Percentiles rank a stretch among this genome's conserved stretches.
Conservation (phyloP, 30 jellyfish, hydroid and myxozoan species). For the Pseudorhiza aurosa region DNA sequence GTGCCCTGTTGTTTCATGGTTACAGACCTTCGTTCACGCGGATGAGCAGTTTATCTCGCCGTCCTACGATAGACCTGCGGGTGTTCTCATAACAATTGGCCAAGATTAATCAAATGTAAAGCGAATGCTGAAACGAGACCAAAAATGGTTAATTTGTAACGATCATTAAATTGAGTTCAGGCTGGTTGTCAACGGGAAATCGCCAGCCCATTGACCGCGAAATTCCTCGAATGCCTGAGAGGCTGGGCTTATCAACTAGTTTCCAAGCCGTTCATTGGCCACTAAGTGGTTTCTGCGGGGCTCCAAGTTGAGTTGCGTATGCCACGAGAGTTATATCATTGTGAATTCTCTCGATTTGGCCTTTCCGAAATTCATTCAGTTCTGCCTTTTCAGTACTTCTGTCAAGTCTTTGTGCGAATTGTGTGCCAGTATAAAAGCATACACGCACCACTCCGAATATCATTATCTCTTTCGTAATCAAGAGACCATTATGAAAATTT, state of each 20-base stretch:
- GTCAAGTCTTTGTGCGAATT: too few species aligned
- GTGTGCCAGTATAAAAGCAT: too few species aligned
- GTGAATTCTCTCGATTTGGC: too few species aligned
- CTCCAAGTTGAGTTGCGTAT: too few species aligned
- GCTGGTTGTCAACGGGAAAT: background rate
- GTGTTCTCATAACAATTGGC: background rate
- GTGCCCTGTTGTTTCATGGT: background rate
- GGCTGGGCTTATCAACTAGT: background rate
- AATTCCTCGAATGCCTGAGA: background rate
- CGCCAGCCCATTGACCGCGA: background rate
- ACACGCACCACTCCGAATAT: too few species aligned
- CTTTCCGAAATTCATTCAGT: too few species aligned
- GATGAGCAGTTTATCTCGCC: background rate
- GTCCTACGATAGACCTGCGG: background rate
- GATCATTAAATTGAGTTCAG: background rate
- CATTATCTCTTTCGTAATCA: too few species aligned
- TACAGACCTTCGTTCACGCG: background rate
- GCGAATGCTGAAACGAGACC: background rate
- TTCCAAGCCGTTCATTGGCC: too few species aligned
- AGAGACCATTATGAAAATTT: too few species aligned
- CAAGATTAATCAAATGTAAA: background rate
- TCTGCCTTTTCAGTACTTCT: too few species aligned
- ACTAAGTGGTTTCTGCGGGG: too few species aligned
- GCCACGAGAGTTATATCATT: too few species aligned
- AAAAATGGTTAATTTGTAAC: conserved; percentile 1